Base-by-base conservation (phyloP, 2,888 invertebrate genomes). In the Plusia festucae region DNA sequence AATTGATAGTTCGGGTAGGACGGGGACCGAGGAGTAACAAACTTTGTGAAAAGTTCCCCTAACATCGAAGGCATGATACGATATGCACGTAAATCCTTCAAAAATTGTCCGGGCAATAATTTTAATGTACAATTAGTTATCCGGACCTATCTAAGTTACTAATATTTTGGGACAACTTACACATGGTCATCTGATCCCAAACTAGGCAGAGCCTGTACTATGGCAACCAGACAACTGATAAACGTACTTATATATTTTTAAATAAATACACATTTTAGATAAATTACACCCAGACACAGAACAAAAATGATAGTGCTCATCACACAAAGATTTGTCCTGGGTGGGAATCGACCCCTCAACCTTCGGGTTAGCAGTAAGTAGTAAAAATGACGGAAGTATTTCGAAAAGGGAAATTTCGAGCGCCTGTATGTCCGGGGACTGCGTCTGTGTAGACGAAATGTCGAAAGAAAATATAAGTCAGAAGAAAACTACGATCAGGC, bases 91-190 rank as follows among this genome's bases (percentile, higher is more conserved):
- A 62, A 59, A 79, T 60, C 44, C 27, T 22, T 22, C 53, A 63
- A 60, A 67, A 64, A 54, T 62, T 70, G 62, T 63, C 24, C n/a
- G n/a, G n/a, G n/a, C n/a, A n/a, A n/a, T n/a, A n/a, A n/a, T n/a
- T n/a, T n/a, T n/a, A n/a, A 79, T 82, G 65, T 74, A 51, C 67
- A 80, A 87, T 85, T 81, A 85, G 88, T 85, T 88, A 85, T 90
- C 86, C 86, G 85, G 83, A 20, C 11, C 18, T 20, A 18, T 20
- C 11, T n/a, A n/a, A 11, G 18, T 49, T 16, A 49, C n/a, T n/a
- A n/a, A n/a, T n/a, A n/a, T n/a, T n/a, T n/a, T n/a, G n/a, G n/a
- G n/a, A n/a, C n/a, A n/a, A n/a, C n/a, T n/a, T n/a, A n/a, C n/a
- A n/a, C n/a, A n/a, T n/a, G n/a, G n/a, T n/a, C n/a, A n/a, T n/a